phyloP scores from a whole-genome alignment of 2,888 invertebrate genomes.

The Sepioteuthis lessoniana region DNA sequence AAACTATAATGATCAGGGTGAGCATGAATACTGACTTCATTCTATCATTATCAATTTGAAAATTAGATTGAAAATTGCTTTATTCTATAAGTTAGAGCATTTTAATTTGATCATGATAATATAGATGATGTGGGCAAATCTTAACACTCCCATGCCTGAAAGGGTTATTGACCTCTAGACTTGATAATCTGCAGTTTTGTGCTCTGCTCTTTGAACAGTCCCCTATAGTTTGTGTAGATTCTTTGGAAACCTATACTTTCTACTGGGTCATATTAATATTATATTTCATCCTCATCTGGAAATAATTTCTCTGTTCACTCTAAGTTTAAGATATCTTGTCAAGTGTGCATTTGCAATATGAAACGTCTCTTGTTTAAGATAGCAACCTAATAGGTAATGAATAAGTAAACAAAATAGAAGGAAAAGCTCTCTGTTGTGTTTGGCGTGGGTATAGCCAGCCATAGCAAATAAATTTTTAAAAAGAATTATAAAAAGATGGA shows the following conservation, averaged over 20 bases:
- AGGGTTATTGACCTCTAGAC: background rate
- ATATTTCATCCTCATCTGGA: background rate
- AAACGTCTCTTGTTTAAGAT: background rate
- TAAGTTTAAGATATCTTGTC: background rate
- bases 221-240: background rate
- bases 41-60: too few species aligned
- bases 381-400: too few species aligned
- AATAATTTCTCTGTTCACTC: background rate
- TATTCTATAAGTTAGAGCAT: too few species aligned
- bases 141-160: too few species aligned
- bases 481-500: too few species aligned
- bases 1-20: too few species aligned
- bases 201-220: background rate
- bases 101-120: too few species aligned
- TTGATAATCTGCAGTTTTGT: background rate
- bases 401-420: background rate
- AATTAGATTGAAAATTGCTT: too few species aligned
- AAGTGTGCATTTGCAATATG: background rate
- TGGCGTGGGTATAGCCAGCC: too few species aligned
- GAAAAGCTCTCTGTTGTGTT: background rate
- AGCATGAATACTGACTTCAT: too few species aligned
- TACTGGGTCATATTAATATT: background rate
- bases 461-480: too few species aligned
- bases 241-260: background rate
- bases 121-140: too few species aligned